These are phyloP conservation scores for Pristionchus fissidentatus DNA, from an alignment of 2,888 invertebrate species.

Conservation along the genomic window DNA sequence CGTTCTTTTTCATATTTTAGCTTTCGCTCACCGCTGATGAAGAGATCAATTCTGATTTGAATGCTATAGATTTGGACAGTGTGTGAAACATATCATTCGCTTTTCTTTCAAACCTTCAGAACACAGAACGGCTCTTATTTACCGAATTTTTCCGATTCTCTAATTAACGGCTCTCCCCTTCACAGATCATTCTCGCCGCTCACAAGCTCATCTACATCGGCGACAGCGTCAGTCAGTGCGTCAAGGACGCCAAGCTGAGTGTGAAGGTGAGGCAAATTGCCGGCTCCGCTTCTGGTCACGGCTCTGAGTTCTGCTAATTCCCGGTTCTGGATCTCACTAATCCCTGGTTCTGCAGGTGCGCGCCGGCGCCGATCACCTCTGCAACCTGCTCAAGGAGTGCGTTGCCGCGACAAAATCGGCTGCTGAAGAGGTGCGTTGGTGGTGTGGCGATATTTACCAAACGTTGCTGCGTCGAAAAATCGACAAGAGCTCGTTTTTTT, in stretches of 20 bases:
- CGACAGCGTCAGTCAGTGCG: conserved; percentile 86
- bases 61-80: too few relatives aligned
- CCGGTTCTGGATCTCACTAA: background rate
- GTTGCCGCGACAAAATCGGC: conserved; percentile 91
- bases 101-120: background rate
- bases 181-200: conserved; percentile 84
- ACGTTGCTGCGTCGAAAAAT: background rate
- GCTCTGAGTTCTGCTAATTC: background rate
- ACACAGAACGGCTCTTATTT: background rate
- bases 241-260: conserved; percentile 51
- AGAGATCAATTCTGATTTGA: too few relatives aligned
- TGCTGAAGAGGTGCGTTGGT: conserved; percentile 82
- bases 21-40: too few relatives aligned
- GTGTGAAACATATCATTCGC: too few relatives aligned
- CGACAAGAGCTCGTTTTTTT: background rate
- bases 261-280: conserved; percentile 33
- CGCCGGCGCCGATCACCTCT: conserved; percentile 78
- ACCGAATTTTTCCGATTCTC: background rate
- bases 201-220: conserved; percentile 94
- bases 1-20: too few relatives aligned
- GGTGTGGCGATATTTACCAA: conserved; percentile 1
- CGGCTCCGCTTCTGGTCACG: background rate
- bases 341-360: conserved; percentile 44
- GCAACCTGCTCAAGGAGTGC: conserved; percentile 86
- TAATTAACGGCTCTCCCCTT: background rate